These are phyloP conservation scores for Margarornis squamiger DNA, from an alignment of 2,797 vertebrate species.

Conservation along the genomic window DNA sequence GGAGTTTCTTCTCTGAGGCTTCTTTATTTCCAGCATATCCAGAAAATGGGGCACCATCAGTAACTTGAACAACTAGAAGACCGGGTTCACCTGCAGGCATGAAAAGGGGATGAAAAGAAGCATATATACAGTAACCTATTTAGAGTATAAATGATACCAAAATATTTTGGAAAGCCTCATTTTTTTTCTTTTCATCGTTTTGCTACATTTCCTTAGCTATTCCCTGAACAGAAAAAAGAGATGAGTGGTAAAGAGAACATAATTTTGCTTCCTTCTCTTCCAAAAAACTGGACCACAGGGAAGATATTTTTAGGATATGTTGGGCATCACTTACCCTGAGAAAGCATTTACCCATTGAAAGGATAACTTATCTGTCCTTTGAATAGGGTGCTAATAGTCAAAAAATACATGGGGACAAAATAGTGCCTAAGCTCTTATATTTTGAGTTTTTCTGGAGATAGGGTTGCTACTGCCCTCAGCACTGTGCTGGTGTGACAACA, in stretches of 20 bases:
- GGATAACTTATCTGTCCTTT: not conserved
- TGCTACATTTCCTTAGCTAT: not conserved
- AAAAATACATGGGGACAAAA: not conserved
- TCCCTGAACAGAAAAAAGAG: not conserved
- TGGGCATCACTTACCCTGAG: not conserved
- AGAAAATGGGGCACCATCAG: not conserved
- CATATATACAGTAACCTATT: not conserved
- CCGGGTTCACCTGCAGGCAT: not conserved
- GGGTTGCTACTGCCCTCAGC: not conserved
- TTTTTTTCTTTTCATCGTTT: not conserved
- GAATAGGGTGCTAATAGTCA: not conserved
- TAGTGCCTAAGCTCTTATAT: not conserved
- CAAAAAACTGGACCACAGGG: not conserved
- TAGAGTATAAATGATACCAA: not conserved
- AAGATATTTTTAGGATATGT: not conserved
- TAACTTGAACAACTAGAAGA: not conserved
- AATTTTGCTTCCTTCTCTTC: not conserved
- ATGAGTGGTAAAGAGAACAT: not conserved
- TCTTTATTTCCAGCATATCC: not conserved
- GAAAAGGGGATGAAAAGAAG: not conserved
- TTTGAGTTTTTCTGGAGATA: not conserved
- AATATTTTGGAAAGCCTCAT: not conserved
- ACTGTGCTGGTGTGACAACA: not conserved
- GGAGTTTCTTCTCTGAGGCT: constrained; percentile 3
- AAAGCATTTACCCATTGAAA: not conserved